Percentiles rank a stretch among this genome's conserved stretches.
Evolutionary conservation across 2,888 invertebrate genomes (phyloP).

Genomic region (Lomographa bimaculata): DNA sequence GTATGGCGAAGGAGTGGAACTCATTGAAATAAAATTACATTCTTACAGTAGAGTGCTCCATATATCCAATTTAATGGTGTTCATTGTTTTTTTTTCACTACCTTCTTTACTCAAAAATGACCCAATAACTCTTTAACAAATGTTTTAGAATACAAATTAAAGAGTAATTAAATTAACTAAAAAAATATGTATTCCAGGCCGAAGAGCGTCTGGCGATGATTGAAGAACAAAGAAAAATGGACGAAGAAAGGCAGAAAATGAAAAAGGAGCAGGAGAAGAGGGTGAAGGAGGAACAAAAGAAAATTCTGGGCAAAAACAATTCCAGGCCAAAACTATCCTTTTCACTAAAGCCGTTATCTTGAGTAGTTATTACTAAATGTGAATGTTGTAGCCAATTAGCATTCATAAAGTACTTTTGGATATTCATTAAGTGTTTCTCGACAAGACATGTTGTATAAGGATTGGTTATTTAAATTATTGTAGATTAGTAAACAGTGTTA

Average conservation of each 20-base stretch:
- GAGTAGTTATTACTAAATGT: constrained; percentile 55
- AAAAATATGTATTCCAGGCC: constrained; percentile 91
- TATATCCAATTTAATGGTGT: too few species aligned
- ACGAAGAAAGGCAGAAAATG: constrained; percentile 96
- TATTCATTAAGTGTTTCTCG: constrained; percentile 8
- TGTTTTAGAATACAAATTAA: too few species aligned
- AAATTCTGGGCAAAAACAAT: constrained; percentile 98
- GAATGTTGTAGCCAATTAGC: constrained; percentile 15
- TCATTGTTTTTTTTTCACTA: too few species aligned
- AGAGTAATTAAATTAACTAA: too few species aligned
- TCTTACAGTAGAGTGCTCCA: too few species aligned
- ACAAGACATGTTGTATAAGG: neutral
- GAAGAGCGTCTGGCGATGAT: constrained; percentile 98
- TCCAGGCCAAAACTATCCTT: constrained; percentile 98
- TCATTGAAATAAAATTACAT: too few species aligned
- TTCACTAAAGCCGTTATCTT: constrained; percentile 91
- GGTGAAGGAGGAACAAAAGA: constrained; percentile 97
- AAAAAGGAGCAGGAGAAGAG: constrained; percentile 97
- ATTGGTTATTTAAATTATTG: neutral
- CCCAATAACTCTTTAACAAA: too few species aligned
- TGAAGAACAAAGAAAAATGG: constrained; percentile 97
- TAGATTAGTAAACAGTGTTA: too few species aligned
- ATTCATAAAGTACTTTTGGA: constrained; percentile 18
- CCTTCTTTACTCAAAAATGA: too few species aligned
- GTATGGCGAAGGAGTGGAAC: too few species aligned